phyloP scores from a whole-genome alignment of 2,797 vertebrate genomes.

The Enteromius thamalakanensis region DNA sequence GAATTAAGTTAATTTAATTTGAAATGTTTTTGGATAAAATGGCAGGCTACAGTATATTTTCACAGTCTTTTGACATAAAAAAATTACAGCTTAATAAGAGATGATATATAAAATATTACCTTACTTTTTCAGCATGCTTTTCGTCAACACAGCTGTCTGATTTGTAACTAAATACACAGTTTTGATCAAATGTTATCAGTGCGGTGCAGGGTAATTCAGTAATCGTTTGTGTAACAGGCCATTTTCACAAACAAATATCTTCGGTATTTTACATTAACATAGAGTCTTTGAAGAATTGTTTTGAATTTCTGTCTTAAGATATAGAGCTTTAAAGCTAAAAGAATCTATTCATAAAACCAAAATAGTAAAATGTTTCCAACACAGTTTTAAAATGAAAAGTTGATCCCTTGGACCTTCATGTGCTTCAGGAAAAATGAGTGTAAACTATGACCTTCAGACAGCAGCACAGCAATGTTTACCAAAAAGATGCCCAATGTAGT shows the following conservation, averaged over 20 bases:
- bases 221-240: background rate
- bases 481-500: conserved; percentile 2
- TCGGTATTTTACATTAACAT: background rate
- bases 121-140: background rate
- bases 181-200: background rate
- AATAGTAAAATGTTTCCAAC: background rate
- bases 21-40: background rate
- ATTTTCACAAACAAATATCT: background rate
- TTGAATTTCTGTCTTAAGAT: background rate
- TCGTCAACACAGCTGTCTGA: background rate
- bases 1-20: background rate
- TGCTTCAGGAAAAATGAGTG: background rate
- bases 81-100: background rate
- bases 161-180: background rate
- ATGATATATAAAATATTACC: background rate
- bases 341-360: background rate
- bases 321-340: background rate
- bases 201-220: background rate
- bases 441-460: conserved; percentile 15
- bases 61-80: background rate
- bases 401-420: background rate
- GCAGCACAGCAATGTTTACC: background rate
- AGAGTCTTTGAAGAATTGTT: background rate
- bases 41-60: background rate
- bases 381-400: background rate